Percentiles rank a stretch among this genome's conserved stretches.
Conservation (phyloP, 2,113 vertebrate genomes). For the Tonatia bakeri region DNA sequence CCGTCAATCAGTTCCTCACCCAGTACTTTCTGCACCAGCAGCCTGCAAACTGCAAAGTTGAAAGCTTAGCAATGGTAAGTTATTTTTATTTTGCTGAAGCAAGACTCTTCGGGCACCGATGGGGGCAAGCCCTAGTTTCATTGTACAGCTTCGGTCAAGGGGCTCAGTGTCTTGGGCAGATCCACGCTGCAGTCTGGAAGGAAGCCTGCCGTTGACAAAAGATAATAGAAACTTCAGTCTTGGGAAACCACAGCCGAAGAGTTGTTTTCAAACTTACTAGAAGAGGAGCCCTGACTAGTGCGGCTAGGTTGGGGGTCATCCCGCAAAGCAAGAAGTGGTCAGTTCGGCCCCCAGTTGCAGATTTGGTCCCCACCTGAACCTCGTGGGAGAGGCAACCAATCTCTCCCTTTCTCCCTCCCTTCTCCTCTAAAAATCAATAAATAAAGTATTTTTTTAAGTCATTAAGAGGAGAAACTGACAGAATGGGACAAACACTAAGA, state of each 20-base stretch:
- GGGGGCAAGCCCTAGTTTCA: not conserved
- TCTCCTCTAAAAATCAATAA: not conserved
- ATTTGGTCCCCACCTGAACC: not conserved
- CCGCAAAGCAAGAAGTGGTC: not conserved
- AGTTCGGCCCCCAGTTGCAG: not conserved
- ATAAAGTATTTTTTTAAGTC: not conserved
- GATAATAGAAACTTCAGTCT: not conserved
- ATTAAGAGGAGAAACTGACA: not conserved
- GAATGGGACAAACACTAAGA: not conserved
- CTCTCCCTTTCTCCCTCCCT: not conserved
- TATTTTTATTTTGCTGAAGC: conserved; percentile 1
- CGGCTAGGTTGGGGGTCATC: not conserved
- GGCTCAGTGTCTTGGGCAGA: not conserved
- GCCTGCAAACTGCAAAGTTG: conserved; percentile 83
- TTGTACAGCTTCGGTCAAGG: not conserved
- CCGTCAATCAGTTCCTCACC: conserved; percentile 95
- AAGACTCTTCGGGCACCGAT: not conserved
- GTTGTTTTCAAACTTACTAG: not conserved
- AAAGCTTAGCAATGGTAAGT: conserved; percentile 93
- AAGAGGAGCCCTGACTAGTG: not conserved
- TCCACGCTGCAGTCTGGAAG: not conserved
- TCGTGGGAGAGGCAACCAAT: not conserved
- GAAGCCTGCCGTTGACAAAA: not conserved
- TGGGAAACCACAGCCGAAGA: not conserved
- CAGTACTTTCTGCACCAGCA: conserved; percentile 90